These are phyloP conservation scores for Ceratina calcarata DNA, from an alignment of 1,140 invertebrate species.

Conservation along the genomic window DNA sequence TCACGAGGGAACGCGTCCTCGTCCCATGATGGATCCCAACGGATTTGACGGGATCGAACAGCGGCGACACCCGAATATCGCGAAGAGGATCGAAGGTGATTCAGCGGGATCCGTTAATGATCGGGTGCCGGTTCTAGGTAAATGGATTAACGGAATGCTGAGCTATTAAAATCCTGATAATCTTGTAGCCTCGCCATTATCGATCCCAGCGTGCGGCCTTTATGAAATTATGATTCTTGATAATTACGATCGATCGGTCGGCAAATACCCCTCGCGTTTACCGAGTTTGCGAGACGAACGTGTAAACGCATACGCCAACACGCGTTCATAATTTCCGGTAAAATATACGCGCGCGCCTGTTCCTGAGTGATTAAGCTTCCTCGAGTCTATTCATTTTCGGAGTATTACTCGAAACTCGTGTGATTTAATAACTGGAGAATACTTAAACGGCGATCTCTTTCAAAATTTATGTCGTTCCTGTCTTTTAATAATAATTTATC, in stretches of 20 bases:
- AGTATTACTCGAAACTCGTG: no score
- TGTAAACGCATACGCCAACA: neutral
- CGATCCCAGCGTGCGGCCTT: neutral
- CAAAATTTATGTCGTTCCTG: no score
- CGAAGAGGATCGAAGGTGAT: neutral
- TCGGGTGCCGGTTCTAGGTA: neutral
- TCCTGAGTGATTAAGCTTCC: no score
- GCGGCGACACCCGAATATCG: neutral
- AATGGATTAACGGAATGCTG: constrained; percentile 23
- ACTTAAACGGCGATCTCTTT: no score
- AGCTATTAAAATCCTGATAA: constrained; percentile 28
- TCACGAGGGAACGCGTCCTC: neutral
- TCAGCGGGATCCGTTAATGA: constrained; percentile 1
- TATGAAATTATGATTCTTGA: constrained; percentile 35
- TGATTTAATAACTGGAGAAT: no score
- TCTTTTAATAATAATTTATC: no score
- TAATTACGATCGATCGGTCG: constrained; percentile 23
- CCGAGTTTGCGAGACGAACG: constrained; percentile 10
- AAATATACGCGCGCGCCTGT: no score
- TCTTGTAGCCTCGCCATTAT: constrained; percentile 13
- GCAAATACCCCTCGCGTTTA: neutral
- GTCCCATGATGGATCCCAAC: neutral
- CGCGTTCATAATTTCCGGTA: no score
- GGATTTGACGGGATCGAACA: neutral
- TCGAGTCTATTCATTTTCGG: no score